A percentile compares a stretch with the other conserved stretches of the same genome.
These are phyloP conservation scores for Oceanites oceanicus DNA, from an alignment of 2,113 vertebrate genomes.

Conservation along the genomic window DNA sequence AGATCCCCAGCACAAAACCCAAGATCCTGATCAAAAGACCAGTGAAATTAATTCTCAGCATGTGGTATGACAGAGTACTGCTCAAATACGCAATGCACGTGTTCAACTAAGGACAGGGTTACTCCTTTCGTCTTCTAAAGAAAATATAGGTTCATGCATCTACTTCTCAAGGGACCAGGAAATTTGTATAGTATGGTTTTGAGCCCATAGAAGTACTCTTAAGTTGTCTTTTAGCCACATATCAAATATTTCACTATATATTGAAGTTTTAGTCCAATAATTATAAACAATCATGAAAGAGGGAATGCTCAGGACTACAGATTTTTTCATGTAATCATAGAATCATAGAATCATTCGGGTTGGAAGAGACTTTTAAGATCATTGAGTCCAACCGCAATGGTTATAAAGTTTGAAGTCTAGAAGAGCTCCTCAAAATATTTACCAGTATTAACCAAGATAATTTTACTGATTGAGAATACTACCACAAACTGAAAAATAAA, in stretches of 20 bases:
- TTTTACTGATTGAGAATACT: neutral
- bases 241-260: neutral
- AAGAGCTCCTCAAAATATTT: neutral
- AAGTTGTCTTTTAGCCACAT: neutral
- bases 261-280: neutral
- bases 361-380: too few relatives aligned
- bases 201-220: neutral
- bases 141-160: neutral
- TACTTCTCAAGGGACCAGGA: neutral
- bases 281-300: neutral
- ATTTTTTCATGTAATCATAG: neutral
- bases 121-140: neutral
- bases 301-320: too few relatives aligned
- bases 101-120: neutral
- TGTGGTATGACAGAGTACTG: neutral
- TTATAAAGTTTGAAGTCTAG: neutral
- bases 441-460: neutral
- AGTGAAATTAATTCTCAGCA: neutral
- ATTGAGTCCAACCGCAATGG: too few relatives aligned
- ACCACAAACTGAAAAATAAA: neutral
- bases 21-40: neutral
- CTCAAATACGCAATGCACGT: neutral
- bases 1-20: neutral
- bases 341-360: too few relatives aligned
- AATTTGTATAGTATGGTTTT: neutral